Evolutionary conservation across 2,888 invertebrate species (phyloP).

Genomic region (Dione vanillae): DNA sequence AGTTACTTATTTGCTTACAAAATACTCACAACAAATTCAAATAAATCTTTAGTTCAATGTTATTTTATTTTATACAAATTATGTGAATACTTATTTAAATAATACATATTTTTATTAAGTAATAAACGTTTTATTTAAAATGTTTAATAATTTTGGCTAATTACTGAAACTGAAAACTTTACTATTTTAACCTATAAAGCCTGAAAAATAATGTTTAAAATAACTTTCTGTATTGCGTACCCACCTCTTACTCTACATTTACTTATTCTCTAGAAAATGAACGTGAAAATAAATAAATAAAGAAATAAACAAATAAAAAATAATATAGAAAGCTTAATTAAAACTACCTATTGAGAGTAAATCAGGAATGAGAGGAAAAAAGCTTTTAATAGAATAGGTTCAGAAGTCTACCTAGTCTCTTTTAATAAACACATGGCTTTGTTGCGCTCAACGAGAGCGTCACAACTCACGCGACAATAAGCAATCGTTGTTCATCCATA

Average conservation of each 20-base stretch:
- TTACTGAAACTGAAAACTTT: no score
- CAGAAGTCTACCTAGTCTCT: not conserved
- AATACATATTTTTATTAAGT: no score
- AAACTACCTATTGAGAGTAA: not conserved
- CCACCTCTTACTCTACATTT: not conserved
- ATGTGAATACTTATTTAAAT: no score
- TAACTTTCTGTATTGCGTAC: no score
- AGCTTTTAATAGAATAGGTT: slow-evolving; percentile 2
- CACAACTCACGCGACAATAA: slow-evolving; percentile 27
- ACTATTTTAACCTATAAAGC: no score
- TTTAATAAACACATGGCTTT: slow-evolving; percentile 25
- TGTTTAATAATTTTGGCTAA: no score
- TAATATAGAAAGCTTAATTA: slow-evolving; percentile 4
- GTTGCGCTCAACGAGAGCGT: slow-evolving; percentile 26
- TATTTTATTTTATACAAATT: no score
- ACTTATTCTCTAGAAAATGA: not conserved
- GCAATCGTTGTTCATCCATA: slow-evolving; percentile 28
- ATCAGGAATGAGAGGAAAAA: slow-evolving; percentile 1
- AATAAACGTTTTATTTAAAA: no score
- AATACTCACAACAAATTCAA: no score
- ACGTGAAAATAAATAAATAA: not conserved
- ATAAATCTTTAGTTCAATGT: no score
- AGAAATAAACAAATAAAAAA: not conserved
- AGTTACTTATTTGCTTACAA: no score
- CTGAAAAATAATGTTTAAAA: no score